A percentile compares a stretch with the other conserved stretches of the same genome.
phyloP scores from a whole-genome alignment of 2,888 invertebrate genomes.

The Anorthoa munda region DNA sequence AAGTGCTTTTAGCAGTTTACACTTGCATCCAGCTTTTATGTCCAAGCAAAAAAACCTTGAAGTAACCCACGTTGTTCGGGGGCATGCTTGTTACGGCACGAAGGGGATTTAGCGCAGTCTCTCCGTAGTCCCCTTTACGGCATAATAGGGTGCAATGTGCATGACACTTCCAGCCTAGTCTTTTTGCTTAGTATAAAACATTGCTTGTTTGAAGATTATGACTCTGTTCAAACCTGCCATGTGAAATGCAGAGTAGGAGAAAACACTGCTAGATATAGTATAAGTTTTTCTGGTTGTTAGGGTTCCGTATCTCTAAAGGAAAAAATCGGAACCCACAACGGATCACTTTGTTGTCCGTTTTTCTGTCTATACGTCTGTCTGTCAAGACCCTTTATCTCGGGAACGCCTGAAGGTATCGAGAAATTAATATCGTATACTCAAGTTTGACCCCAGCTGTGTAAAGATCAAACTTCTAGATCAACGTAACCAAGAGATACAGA shows the following conservation, averaged over 20 bases:
- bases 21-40: constrained; percentile 20
- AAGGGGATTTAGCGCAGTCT: constrained; percentile 32
- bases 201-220: constrained; percentile 19
- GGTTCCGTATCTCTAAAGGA: no score
- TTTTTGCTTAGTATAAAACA: constrained; percentile 37
- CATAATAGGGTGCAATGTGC: constrained; percentile 27
- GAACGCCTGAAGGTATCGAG: no score
- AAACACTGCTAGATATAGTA: not conserved
- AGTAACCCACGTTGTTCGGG: constrained; percentile 25
- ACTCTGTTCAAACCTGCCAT: constrained; percentile 22
- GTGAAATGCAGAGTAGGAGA: constrained; percentile 11
- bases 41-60: constrained; percentile 30
- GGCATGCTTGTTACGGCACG: constrained; percentile 46
- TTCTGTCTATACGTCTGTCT: no score
- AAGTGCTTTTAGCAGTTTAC: constrained; percentile 1
- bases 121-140: not conserved
- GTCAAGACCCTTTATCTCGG: no score
- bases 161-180: constrained; percentile 37
- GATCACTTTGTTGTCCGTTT: no score
- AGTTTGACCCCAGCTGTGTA: no score
- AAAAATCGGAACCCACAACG: no score
- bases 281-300: no score
- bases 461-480: no score
- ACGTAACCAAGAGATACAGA: no score
- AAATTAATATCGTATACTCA: no score